Evolutionary conservation across 2,888 invertebrate species (phyloP), one percentile per base, ranked within the genome.

Genomic region (Clusia tigrina): DNA sequence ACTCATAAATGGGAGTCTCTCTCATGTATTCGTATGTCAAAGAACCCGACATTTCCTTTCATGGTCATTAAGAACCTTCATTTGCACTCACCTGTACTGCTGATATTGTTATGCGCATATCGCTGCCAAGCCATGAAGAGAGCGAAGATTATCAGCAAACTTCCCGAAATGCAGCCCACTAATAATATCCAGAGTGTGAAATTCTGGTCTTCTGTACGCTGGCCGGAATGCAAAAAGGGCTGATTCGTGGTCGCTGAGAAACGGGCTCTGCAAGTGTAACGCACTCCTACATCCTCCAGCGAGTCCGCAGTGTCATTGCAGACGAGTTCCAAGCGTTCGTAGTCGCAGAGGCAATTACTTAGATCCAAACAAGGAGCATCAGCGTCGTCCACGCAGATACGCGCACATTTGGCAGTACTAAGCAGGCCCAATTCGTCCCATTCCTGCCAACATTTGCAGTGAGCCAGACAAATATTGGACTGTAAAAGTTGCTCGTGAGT

Each of bases 181-280:
- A 32, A 9, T 12, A 6, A 32, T 6, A 32, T 9, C 32, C 32
- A 32, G 6, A n/a, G n/a, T 42, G 9, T 42, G 9, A 15, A 17
- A 15, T 3, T 42, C 12, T 32, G 10, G 9, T 6, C 12, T n/a
- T 42, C 42, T 48, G 48, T 48, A 5, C 20, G 32, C 25, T 42
- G n/a, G 42, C n/a, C 42, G 42, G 42, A 9, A 9, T 42, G 76
- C 89, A 88, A 1, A 83, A 10, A 22, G 57, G 54, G 26, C 42
- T 0, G 17, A 12, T 9, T 65, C 48, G 1, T 37, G 54, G 42
- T 24, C 1, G 38, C 38, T 42, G 38, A 62, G 64, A 22, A 60
- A 15, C 3, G 62, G 38, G 20, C 48, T 10, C 52, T 52, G 22
- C 71, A 76, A 5, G 18, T 48, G 46, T 53, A 64, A 18, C 24